Conservation (phyloP, 2,888 invertebrate species). For the Meandrusa payeni region DNA sequence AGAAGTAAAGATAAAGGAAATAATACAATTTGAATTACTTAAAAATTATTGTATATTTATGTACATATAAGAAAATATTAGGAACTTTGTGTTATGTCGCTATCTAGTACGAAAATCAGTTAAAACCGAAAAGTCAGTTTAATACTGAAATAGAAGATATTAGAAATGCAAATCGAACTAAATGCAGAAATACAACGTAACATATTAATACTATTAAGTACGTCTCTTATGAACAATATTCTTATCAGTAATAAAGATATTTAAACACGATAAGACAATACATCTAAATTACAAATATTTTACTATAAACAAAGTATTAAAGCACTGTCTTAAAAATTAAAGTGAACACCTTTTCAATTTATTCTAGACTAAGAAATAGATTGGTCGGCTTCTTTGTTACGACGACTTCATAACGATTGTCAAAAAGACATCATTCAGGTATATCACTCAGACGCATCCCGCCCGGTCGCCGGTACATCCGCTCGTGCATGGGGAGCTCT, state of each 20-base stretch:
- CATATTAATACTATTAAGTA: slow-evolving; percentile 26
- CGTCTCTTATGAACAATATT: slow-evolving; percentile 32
- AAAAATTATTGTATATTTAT: no score
- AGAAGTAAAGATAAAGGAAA: no score
- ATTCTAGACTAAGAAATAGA: no score
- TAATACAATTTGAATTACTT: no score
- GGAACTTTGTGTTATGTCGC: slow-evolving; percentile 14
- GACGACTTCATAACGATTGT: background rate
- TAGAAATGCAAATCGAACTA: slow-evolving; percentile 19
- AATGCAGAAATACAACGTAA: slow-evolving; percentile 29
- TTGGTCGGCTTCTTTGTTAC: no score
- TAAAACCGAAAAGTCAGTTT: slow-evolving; percentile 18
- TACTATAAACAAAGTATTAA: background rate
- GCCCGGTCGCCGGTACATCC: slow-evolving; percentile 85
- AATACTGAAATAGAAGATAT: slow-evolving; percentile 22
- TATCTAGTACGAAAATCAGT: background rate
- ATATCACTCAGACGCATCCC: slow-evolving; percentile 81
- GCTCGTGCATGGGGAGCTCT: slow-evolving; percentile 85
- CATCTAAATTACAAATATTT: slow-evolving; percentile 2
- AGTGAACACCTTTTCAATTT: background rate
- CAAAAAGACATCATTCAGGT: slow-evolving; percentile 58
- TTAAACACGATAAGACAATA: slow-evolving; percentile 34
- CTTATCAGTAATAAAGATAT: slow-evolving; percentile 17
- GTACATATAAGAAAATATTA: slow-evolving; percentile 8
- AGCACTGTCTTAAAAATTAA: background rate